Evolutionary conservation across 2,888 invertebrate genomes (phyloP), one percentile per base, ranked within the genome.

Genomic region (Desoria tigrina): DNA sequence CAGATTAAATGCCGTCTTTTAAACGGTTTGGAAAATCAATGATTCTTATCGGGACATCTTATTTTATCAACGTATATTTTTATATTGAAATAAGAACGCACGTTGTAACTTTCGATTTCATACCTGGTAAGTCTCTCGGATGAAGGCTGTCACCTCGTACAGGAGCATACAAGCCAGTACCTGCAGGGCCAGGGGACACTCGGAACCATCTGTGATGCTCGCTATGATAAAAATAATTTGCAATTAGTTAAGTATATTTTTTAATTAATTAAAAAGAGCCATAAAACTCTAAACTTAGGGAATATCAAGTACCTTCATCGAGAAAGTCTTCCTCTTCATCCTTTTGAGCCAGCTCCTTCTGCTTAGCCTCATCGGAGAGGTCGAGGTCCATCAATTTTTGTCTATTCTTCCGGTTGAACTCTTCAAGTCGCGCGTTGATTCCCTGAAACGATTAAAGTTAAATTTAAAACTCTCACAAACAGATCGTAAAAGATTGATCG

Each of bases 281-380:
- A 32, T 50, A 21, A 39, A 39, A 16, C 39, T 16, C 39, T 16
- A 39, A 16, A 39, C 16, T n/a, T n/a, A n/a, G n/a, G n/a, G n/a
- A n/a, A n/a, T n/a, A n/a, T n/a, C n/a, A n/a, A n/a, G 75, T 77
- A 90, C 92, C 90, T 86, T 95, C 97, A 81, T 99, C 98, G 23
- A 99, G 83, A 79, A 96, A 99, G 80, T 99, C 97, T 82, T 99
- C 99, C 78, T 98, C 93, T 79, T 93, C 93, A 73, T 93, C 93
- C 81, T 91, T 90, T 56, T 89, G 84, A 51, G 91, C 80, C 14
- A 93, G 81, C 70, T 90, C 89, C 59, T 88, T 86, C 77, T 92
- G 92, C 68, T 89, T 90, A 61, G 85, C 86, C 37, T 91, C 90
- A 61, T 77, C 77, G n/a, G 66, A 68, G 1, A 75, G 53, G 50